Percentiles rank a stretch among this genome's conserved stretches.
Evolutionary conservation across 2,113 vertebrate species (phyloP).

Genomic region (Heptranchias perlo): DNA sequence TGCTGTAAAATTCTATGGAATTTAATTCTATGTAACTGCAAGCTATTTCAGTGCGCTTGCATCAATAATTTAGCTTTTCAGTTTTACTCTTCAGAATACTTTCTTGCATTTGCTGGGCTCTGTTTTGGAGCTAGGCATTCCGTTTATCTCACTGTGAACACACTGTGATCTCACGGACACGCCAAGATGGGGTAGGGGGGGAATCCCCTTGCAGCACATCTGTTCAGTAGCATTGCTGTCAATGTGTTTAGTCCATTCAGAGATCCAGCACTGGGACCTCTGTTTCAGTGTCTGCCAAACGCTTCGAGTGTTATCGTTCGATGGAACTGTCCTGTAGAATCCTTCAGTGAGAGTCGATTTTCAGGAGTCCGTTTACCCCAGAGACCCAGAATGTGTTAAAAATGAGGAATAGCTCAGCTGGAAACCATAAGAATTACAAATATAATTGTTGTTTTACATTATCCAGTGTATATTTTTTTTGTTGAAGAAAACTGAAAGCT

Average conservation of each 20-base stretch:
- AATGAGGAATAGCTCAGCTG: not conserved
- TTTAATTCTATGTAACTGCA: not conserved
- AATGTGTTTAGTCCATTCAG: not conserved
- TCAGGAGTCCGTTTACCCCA: not conserved
- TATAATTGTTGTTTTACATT: conserved; percentile 5
- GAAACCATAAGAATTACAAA: not conserved
- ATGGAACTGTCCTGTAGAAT: not conserved
- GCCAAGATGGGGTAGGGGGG: not conserved
- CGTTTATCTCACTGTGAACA: not conserved
- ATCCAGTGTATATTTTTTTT: not conserved
- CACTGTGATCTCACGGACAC: too few species aligned
- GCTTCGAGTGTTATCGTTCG: not conserved
- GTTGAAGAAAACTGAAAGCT: not conserved
- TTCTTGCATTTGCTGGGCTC: not conserved
- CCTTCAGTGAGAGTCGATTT: not conserved
- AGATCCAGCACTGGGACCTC: not conserved
- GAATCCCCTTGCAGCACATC: not conserved
- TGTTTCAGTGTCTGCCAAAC: not conserved
- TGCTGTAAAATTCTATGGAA: not conserved
- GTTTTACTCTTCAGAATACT: not conserved
- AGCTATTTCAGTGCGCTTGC: not conserved
- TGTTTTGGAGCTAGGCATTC: not conserved
- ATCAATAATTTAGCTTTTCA: not conserved
- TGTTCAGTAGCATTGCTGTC: conserved; percentile 13
- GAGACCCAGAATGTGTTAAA: not conserved